Percentiles rank a stretch among this genome's conserved stretches.
phyloP scores from a whole-genome alignment of 2,113 vertebrate species.

The Callospermophilus lateralis region DNA sequence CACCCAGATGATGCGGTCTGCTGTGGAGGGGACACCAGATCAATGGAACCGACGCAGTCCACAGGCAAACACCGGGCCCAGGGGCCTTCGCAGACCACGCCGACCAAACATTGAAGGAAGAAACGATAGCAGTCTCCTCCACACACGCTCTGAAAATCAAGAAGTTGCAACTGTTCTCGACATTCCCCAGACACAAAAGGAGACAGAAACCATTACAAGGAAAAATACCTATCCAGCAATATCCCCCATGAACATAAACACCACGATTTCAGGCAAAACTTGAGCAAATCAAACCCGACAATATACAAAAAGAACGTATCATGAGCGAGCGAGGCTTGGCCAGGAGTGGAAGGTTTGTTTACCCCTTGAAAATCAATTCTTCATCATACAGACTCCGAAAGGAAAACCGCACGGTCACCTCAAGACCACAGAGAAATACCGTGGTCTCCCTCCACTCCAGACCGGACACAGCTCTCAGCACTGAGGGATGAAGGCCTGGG shows the following conservation, averaged over 20 bases:
- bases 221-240: background rate
- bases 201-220: background rate
- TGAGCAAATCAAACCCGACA: background rate
- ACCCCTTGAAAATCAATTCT: background rate
- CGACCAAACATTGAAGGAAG: background rate
- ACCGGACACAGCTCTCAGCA: background rate
- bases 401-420: background rate
- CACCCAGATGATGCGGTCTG: background rate
- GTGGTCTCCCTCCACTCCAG: background rate
- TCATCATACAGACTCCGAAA: background rate
- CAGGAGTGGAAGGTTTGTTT: background rate
- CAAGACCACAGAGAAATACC: background rate
- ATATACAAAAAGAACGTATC: background rate
- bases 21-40: background rate
- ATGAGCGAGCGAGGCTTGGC: background rate
- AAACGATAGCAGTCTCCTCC: background rate
- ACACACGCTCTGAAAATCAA: background rate
- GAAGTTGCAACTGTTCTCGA: background rate
- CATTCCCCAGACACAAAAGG: background rate
- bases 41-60: background rate
- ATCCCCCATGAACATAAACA: background rate
- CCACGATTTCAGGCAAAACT: background rate
- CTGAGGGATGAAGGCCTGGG: background rate
- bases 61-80: background rate
- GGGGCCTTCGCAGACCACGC: background rate